Conservation (phyloP, 2,888 invertebrate genomes). For the Rambutsinella grinnellia region DNA sequence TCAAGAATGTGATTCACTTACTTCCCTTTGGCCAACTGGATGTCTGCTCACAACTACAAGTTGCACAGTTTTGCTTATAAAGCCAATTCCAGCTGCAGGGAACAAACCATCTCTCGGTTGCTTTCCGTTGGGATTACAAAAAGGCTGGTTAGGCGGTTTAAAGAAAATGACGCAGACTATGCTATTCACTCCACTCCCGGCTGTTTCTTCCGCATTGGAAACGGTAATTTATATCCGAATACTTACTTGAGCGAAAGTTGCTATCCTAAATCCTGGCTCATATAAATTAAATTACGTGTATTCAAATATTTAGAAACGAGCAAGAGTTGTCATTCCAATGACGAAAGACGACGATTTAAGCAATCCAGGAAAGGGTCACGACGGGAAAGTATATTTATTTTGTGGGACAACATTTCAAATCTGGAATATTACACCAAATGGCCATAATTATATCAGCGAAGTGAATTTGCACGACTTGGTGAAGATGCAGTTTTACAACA, state of each 20-base stretch:
- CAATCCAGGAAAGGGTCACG: constrained; percentile 52
- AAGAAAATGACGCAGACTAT: constrained; percentile 84
- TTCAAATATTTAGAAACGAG: constrained; percentile 55
- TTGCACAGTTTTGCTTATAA: constrained; percentile 83
- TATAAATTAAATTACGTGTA: constrained; percentile 67
- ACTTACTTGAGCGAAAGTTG: constrained; percentile 77
- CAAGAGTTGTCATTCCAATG: constrained; percentile 60
- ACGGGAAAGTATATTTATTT: constrained; percentile 76
- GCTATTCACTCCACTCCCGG: constrained; percentile 77
- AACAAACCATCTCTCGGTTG: constrained; percentile 76
- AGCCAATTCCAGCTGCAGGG: constrained; percentile 76
- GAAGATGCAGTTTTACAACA: constrained; percentile 78
- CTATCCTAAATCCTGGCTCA: constrained; percentile 62
- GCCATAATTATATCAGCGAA: constrained; percentile 76
- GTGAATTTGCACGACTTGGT: constrained; percentile 79
- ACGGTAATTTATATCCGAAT: constrained; percentile 64
- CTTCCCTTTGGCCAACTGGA: constrained; percentile 78
- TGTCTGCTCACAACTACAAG: constrained; percentile 93
- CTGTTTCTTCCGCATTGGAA: constrained; percentile 67
- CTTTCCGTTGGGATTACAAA: constrained; percentile 77
- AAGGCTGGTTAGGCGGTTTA: constrained; percentile 89
- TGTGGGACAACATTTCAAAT: constrained; percentile 86
- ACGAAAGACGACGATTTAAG: constrained; percentile 47
- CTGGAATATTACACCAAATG: constrained; percentile 78
- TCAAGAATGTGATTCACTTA: constrained; percentile 85